Base-by-base conservation (phyloP, 1,140 invertebrate species). In the Sycobia sp. region DNA sequence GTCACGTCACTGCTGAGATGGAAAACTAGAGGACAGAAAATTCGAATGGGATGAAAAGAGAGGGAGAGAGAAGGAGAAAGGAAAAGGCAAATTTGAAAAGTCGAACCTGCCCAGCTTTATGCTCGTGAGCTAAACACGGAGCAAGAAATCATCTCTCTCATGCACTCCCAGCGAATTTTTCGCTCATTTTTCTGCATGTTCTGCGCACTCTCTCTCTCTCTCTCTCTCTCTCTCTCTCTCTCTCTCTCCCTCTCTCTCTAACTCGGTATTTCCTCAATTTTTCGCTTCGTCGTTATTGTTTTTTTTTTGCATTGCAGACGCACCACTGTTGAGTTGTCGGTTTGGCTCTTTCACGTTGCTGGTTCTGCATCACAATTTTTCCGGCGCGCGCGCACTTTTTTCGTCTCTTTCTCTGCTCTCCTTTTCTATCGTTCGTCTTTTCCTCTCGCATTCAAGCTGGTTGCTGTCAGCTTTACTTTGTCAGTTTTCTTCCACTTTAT, bases 51-150 rank as follows among this genome's bases (percentile, higher is more conserved):
- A n/a, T n/a, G n/a, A n/a, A n/a, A n/a, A n/a, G n/a, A n/a, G n/a
- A n/a, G n/a, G n/a, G n/a, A n/a, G n/a, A n/a, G n/a, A n/a, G n/a
- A n/a, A n/a, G n/a, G 29, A 11, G 54, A 36, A 32, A 34, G 13
- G 3, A 38, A 39, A 39, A 22, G 36, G 34, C 51, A 47, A 49
- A 62, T 62, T 62, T 62, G 39, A 55, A 55, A 62, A 62, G 51
- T 62, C 60, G 43, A 62, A 56, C 29, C 51, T 25, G 60, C 44
- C 41, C n/a, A 22, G 23, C 20, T n/a, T 4, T n/a, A 27, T 14
- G 8, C 25, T 16, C 44, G 14, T 13, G 13, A 13, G 34, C 38
- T 51, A 36, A 46, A 54, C 47, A 53, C 46, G 18, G 46, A 53
- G 38, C 39, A 44, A 62, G 59, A 54, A 54, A 46, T 46, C 20